Evolutionary conservation across 2,113 vertebrate genomes (phyloP).

Genomic region (Rhadina sibilatrix): DNA sequence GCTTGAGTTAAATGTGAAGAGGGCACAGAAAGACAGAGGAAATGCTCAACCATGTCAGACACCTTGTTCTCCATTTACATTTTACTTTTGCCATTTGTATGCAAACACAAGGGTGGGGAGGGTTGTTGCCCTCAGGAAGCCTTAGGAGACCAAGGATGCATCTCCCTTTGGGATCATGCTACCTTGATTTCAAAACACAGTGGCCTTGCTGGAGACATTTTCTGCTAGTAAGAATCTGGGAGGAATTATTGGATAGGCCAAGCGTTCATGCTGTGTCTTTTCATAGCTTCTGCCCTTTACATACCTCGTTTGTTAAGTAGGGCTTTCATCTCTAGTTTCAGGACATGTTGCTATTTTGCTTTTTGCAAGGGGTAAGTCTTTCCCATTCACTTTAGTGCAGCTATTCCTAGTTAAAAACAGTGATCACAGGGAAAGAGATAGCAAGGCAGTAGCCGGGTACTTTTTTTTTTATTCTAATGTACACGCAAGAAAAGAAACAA

Average conservation of each 20-base stretch:
- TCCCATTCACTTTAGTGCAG: background rate
- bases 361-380: background rate
- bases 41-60: background rate
- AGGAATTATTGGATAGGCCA: background rate
- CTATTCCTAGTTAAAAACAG: background rate
- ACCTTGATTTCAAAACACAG: background rate
- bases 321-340: conserved; percentile 44
- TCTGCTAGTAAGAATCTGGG: background rate
- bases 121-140: background rate
- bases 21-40: background rate
- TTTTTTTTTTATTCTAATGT: background rate
- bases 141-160: background rate
- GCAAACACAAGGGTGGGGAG: background rate
- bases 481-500: background rate
- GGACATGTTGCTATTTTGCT: background rate
- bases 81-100: background rate
- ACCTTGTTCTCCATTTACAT: background rate
- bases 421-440: background rate
- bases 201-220: background rate
- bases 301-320: conserved; percentile 21
- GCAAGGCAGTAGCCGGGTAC: background rate
- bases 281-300: conserved; percentile 45
- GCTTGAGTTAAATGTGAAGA: background rate
- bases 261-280: background rate
- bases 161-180: background rate